Conservation (phyloP, 2,113 vertebrate genomes). For the Charina bottae region DNA sequence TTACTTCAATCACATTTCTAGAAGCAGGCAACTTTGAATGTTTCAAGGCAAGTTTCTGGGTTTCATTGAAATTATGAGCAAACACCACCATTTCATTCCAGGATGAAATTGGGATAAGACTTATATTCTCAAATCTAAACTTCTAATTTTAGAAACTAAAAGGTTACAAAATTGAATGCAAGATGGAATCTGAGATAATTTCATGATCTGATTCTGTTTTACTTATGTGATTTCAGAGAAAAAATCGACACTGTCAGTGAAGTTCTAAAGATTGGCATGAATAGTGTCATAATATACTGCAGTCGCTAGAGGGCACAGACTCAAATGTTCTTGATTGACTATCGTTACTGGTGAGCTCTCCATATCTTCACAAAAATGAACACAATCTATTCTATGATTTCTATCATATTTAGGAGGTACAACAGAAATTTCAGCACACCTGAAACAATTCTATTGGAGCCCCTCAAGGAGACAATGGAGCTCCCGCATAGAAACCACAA, state of each 20-base stretch:
- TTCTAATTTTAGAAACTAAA: neutral
- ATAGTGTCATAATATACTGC: neutral
- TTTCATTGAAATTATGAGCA: neutral
- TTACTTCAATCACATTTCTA: neutral
- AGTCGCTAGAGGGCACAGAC: neutral
- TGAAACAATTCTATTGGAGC: no score
- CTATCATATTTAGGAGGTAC: neutral
- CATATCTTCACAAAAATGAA: neutral
- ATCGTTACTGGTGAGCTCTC: neutral
- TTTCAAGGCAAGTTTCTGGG: neutral
- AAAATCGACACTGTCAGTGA: neutral
- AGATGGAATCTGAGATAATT: neutral
- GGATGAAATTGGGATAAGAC: neutral
- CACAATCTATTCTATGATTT: neutral
- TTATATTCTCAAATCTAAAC: neutral
- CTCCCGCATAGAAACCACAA: no score
- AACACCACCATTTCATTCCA: neutral
- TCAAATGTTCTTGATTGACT: neutral
- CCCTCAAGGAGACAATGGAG: no score
- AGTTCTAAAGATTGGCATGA: neutral
- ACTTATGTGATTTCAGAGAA: neutral
- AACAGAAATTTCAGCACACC: no score
- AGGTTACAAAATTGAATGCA: neutral
- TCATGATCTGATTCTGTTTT: neutral
- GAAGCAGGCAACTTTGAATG: neutral